Conservation (phyloP, 2,888 invertebrate genomes). For the Clitarchus hookeri region DNA sequence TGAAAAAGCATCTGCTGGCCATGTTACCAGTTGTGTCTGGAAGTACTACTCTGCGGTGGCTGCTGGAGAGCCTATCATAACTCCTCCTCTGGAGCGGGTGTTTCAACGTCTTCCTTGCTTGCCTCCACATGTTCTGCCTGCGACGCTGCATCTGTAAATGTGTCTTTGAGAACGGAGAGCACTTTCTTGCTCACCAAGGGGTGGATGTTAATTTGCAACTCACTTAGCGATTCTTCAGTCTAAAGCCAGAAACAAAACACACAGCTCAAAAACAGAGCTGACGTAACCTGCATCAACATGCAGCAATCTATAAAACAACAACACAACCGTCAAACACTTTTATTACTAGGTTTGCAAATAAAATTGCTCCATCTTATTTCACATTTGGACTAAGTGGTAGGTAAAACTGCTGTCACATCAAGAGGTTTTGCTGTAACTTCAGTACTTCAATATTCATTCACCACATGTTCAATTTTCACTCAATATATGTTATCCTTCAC, state of each 20-base stretch:
- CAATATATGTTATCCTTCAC: no score
- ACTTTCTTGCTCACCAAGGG: constrained; percentile 61
- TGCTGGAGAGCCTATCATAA: neutral
- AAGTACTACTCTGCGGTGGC: neutral
- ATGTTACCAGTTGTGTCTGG: neutral
- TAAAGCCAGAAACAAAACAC: constrained; percentile 50
- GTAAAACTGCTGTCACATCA: no score
- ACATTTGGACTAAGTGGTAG: no score
- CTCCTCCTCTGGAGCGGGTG: neutral
- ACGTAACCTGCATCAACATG: neutral
- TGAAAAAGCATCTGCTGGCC: neutral
- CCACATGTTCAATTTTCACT: no score
- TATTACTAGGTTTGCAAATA: no score
- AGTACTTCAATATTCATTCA: no score
- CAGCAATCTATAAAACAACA: neutral
- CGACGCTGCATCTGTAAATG: constrained; percentile 29
- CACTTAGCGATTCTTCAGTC: constrained; percentile 79
- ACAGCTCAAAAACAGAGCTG: neutral
- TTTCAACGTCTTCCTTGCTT: neutral
- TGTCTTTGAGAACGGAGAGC: constrained; percentile 55
- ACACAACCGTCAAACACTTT: no score
- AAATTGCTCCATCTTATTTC: no score
- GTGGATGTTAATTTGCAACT: constrained; percentile 68
- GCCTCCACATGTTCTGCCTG: neutral
- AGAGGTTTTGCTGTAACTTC: no score